phyloP scores from a whole-genome alignment of 2,113 vertebrate species.

The Pungitius pungitius region DNA sequence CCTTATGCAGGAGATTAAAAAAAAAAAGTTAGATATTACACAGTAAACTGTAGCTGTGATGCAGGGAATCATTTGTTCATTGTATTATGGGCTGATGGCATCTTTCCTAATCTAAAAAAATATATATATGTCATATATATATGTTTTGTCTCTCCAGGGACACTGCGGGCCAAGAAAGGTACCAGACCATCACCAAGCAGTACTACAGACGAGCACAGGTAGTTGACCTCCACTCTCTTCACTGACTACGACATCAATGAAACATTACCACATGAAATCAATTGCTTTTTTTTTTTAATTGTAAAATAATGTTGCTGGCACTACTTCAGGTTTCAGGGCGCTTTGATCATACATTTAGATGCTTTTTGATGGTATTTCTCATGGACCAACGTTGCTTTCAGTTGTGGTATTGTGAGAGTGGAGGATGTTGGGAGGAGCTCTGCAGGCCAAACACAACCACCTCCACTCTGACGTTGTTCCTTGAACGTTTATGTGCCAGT shows the following conservation, averaged over 20 bases:
- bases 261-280: conserved; percentile 4
- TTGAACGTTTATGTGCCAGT: conserved; percentile 15
- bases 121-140: too few species aligned
- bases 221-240: conserved; percentile 7
- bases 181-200: conserved; percentile 99
- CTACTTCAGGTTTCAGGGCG: too few species aligned
- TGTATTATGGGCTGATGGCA: too few species aligned
- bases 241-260: not conserved
- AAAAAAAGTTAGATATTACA: conserved; percentile 3
- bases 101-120: too few species aligned
- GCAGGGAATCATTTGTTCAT: not conserved
- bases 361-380: not conserved
- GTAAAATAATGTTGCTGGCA: too few species aligned
- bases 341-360: not conserved
- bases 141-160: conserved; percentile 91
- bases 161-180: conserved; percentile 96
- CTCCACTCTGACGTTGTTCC: not conserved
- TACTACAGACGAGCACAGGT: conserved; percentile 98
- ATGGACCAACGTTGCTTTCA: not conserved
- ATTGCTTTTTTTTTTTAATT: too few species aligned
- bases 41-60: not conserved
- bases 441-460: not conserved
- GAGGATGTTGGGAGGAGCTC: not conserved
- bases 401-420: not conserved
- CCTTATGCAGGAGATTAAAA: conserved; percentile 1